phyloP scores from a whole-genome alignment of 2,113 vertebrate species.

The Oenanthe melanoleuca region DNA sequence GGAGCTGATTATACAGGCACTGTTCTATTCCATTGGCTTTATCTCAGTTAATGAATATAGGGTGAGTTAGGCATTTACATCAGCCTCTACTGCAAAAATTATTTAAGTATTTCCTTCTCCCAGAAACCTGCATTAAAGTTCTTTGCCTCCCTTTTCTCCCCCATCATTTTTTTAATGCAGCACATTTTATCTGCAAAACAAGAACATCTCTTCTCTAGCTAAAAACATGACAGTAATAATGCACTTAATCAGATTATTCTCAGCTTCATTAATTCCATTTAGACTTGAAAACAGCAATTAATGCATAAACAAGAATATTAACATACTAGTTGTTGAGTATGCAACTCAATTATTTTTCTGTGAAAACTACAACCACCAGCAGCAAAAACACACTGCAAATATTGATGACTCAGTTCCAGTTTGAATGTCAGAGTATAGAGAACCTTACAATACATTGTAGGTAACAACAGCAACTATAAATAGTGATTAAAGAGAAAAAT shows the following conservation, averaged over 20 bases:
- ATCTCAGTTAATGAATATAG: slow-evolving; percentile 51
- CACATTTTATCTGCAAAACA: background rate
- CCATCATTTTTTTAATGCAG: background rate
- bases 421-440: background rate
- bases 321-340: background rate
- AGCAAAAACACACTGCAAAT: background rate
- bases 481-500: background rate
- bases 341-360: background rate
- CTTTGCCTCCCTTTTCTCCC: background rate
- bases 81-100: slow-evolving; percentile 20
- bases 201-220: background rate
- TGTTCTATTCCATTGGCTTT: slow-evolving; percentile 37
- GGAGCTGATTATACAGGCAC: slow-evolving; percentile 33
- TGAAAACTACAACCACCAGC: background rate
- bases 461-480: background rate
- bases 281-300: slow-evolving; percentile 45
- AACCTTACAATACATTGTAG: background rate
- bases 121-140: background rate
- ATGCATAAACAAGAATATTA: slow-evolving; percentile 36
- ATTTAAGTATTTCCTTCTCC: slow-evolving; percentile 25
- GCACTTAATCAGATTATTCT: slow-evolving; percentile 55
- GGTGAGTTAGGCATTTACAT: background rate
- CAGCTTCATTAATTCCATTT: slow-evolving; percentile 49
- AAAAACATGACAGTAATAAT: slow-evolving; percentile 40
- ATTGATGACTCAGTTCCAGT: background rate